phyloP scores from a whole-genome alignment of 1,140 invertebrate species.

The Diorhabda elongata region DNA sequence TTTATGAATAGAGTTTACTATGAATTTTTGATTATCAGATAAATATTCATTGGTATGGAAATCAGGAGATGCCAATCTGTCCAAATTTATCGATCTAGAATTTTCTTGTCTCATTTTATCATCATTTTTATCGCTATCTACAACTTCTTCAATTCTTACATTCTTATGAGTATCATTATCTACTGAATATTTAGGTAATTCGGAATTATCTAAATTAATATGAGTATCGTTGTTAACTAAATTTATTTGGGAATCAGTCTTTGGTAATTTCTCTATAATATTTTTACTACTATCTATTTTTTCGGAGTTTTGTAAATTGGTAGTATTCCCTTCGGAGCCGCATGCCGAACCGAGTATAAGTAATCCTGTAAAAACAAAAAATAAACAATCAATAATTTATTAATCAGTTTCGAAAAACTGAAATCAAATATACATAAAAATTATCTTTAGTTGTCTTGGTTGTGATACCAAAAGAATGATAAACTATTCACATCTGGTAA shows the following conservation, averaged over 20 bases:
- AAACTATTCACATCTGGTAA: no score
- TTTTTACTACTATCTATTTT: conserved; percentile 27
- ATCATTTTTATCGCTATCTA: not conserved
- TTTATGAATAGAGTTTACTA: conserved; percentile 24
- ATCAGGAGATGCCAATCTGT: conserved; percentile 38
- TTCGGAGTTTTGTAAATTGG: not conserved
- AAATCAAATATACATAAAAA: no score
- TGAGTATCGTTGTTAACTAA: conserved; percentile 9
- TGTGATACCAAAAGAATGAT: no score
- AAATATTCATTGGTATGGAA: conserved; percentile 41
- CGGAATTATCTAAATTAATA: not conserved
- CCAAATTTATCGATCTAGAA: conserved; percentile 34
- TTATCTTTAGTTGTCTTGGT: no score
- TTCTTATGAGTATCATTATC: not conserved
- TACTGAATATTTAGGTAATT: not conserved
- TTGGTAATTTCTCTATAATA: conserved; percentile 23
- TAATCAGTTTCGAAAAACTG: no score
- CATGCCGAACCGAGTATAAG: conserved; percentile 22
- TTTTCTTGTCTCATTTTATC: conserved; percentile 19
- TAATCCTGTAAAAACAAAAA: conserved; percentile 24
- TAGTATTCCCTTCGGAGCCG: conserved; percentile 8
- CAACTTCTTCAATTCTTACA: not conserved
- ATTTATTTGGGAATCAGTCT: conserved; percentile 13
- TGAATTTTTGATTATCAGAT: conserved; percentile 33
- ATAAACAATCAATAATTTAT: no score